Conservation (phyloP, 2,113 vertebrate genomes). For the Egretta garzetta region DNA sequence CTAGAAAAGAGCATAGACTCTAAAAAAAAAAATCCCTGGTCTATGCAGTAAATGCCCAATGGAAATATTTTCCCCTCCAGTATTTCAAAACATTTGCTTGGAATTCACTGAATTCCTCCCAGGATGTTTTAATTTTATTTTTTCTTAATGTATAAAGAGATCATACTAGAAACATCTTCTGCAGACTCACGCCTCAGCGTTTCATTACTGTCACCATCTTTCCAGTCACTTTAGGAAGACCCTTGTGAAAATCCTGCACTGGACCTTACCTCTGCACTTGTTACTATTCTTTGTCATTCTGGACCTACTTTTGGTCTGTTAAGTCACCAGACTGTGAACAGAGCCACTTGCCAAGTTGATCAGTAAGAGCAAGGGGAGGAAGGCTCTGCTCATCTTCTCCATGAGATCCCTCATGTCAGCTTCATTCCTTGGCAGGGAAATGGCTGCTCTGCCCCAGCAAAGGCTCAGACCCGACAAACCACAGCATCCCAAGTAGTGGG, state of each 20-base stretch:
- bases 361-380: neutral
- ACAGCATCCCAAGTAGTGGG: neutral
- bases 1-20: neutral
- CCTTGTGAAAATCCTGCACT: neutral
- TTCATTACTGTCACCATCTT: neutral
- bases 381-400: neutral
- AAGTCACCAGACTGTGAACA: neutral
- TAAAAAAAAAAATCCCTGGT: neutral
- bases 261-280: neutral
- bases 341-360: neutral
- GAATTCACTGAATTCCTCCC: neutral
- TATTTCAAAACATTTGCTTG: neutral
- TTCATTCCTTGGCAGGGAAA: neutral
- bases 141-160: neutral
- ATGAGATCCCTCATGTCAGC: neutral
- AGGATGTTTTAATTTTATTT: neutral
- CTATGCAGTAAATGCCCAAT: neutral
- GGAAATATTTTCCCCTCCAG: neutral
- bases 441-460: neutral
- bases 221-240: neutral
- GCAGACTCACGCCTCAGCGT: neutral
- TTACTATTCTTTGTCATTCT: neutral
- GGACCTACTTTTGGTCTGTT: neutral
- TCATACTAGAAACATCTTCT: neutral
- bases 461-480: fast-evolving